phyloP scores from a whole-genome alignment of 2,113 vertebrate species.

The Pluvialis apricaria region DNA sequence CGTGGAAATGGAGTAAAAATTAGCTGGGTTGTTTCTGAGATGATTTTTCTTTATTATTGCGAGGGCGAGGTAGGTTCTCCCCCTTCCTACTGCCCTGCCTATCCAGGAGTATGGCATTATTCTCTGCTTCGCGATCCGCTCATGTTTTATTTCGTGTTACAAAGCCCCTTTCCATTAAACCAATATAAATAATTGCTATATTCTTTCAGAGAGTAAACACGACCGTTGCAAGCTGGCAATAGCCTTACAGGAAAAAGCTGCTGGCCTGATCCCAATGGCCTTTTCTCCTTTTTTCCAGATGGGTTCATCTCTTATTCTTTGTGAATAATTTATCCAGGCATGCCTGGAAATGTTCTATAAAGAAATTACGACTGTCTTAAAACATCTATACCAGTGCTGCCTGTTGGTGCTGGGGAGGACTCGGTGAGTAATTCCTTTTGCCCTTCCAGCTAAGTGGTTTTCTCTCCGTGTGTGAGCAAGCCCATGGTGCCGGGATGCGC shows the following conservation, averaged over 20 bases:
- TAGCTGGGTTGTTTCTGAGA: not conserved
- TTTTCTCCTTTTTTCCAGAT: not conserved
- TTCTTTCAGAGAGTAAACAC: not conserved
- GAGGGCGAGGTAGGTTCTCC: not conserved
- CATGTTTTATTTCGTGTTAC: not conserved
- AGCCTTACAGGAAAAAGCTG: not conserved
- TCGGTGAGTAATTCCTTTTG: not conserved
- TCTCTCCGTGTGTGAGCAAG: not conserved
- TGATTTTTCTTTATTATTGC: not conserved
- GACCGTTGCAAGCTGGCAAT: not conserved
- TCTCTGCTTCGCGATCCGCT: not conserved
- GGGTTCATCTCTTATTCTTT: conserved; percentile 23
- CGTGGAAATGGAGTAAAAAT: not conserved
- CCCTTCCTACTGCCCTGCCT: not conserved
- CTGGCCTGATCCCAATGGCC: not conserved
- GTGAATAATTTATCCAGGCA: conserved; percentile 48
- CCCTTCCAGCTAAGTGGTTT: not conserved
- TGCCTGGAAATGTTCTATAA: not conserved
- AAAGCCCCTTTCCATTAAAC: not conserved
- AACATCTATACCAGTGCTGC: not conserved
- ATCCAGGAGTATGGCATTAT: not conserved
- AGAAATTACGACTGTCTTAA: not conserved
- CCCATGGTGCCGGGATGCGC: not conserved
- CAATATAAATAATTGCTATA: conserved; percentile 21
- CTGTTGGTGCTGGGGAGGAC: not conserved